phyloP scores from a whole-genome alignment of 2,797 vertebrate genomes.

The Crax fasciolata region DNA sequence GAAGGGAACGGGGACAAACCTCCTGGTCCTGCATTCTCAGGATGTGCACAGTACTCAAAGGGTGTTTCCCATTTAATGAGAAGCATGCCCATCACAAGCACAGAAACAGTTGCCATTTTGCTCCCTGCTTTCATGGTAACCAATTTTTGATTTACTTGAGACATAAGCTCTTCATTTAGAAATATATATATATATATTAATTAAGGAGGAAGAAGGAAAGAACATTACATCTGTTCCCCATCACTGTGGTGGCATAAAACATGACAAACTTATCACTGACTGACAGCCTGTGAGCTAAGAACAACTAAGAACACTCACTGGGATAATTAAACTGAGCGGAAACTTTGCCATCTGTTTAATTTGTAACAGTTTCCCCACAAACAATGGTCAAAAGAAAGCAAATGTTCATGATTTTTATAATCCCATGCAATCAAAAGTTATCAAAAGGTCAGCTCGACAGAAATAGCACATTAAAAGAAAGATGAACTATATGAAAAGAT shows the following conservation, averaged over 20 bases:
- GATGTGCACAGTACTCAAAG: not conserved
- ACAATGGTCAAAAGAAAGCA: not conserved
- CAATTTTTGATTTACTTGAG: not conserved
- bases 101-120: not conserved
- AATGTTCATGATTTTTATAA: not conserved
- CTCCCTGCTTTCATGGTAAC: not conserved
- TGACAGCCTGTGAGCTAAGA: conserved; percentile 26
- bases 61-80: not conserved
- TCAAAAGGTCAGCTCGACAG: not conserved
- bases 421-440: not conserved
- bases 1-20: not conserved
- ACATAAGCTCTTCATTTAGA: not conserved
- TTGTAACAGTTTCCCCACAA: not conserved
- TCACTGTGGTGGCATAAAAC: not conserved
- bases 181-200: not conserved
- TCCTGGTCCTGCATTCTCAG: not conserved
- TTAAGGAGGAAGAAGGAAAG: not conserved
- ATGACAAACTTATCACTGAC: not conserved
- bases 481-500: not conserved
- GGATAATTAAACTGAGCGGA: not conserved
- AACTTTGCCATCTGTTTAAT: conserved; percentile 7
- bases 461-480: not conserved
- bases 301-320: not conserved
- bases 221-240: not conserved
- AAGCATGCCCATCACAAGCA: not conserved